Base-by-base conservation (phyloP, 2,113 vertebrate species). In the Poeciliopsis occidentalis region DNA sequence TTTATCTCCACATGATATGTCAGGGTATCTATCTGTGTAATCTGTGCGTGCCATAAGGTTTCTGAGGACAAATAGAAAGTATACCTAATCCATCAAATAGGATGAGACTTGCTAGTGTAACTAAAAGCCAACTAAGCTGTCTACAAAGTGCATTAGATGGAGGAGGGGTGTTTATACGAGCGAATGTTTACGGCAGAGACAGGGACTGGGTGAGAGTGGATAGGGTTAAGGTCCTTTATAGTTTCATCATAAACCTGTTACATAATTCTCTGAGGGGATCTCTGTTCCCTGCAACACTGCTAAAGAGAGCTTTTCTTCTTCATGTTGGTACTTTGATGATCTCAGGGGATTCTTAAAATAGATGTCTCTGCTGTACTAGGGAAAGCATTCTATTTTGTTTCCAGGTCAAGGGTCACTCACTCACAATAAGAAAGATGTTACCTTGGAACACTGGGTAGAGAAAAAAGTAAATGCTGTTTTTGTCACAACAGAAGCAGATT, bases 31-130 rank as follows among this genome's bases (percentile, higher is more conserved):
- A 30, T 31, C 10, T 1, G 2, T 44, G 57, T 31, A 41, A 19
- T 26, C 24, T 44, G 60, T 30, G 27, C 24, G 24, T 63, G 15
- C 11, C 51, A 85, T 27, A 27, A n/a, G 22, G 61, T 8, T 19
- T 31, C 37, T 85, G 76, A 84, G 78, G 82, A 85, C 84, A 77
- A 87, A 87, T 86, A 85, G 86, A 79, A 69, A 79, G 34, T 34
- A 78, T 73, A 32, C 69, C 61, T 90, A 92, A 92, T 93, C 92
- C 90, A 71, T 69, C 74, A 89, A 90, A 89, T 77, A 80, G 81
- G 86, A 88, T 84, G 84, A 90, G 81, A 87, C 81, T 54, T 78
- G 75, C 37, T 32, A 70, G 70, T 67, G 63, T 78, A 81, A 88
- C 81, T 82, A 76, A 75, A 88, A 76, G 73, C 86, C 69, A 82